phyloP scores from a whole-genome alignment of 2,888 invertebrate genomes.

The Agrotis puta region DNA sequence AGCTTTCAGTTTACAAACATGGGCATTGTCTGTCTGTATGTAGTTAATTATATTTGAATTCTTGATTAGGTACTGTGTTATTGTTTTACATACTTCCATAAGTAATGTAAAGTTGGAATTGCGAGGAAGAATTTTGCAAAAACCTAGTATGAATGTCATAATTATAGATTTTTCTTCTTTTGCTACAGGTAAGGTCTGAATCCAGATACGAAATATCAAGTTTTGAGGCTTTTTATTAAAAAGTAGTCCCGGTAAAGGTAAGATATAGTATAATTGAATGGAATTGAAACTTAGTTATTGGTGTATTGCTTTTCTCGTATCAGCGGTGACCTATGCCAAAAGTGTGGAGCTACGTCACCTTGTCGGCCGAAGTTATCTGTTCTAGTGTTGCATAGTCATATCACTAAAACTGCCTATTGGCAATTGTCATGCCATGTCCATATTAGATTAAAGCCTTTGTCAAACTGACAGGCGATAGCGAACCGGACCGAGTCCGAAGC shows the following conservation, averaged over 20 bases:
- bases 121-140: no score
- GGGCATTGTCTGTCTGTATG: background rate
- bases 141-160: background rate
- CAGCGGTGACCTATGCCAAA: background rate
- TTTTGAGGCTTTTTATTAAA: background rate
- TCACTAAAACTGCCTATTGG: no score
- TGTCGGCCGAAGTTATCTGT: no score
- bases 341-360: background rate
- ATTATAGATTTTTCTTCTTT: background rate
- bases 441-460: no score
- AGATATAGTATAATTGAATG: background rate
- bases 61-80: background rate
- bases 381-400: no score
- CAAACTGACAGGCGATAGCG: no score
- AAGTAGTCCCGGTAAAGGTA: background rate
- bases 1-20: constrained; percentile 29
- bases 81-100: background rate
- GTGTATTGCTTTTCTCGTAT: background rate
- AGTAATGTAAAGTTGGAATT: background rate
- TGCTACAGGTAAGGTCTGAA: constrained; percentile 24
- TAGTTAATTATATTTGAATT: constrained; percentile 21
- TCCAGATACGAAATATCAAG: no score
- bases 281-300: background rate
- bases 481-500: no score
- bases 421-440: background rate